phyloP scores from a whole-genome alignment of 2,888 invertebrate species.

The Oxyteleia sp. region DNA sequence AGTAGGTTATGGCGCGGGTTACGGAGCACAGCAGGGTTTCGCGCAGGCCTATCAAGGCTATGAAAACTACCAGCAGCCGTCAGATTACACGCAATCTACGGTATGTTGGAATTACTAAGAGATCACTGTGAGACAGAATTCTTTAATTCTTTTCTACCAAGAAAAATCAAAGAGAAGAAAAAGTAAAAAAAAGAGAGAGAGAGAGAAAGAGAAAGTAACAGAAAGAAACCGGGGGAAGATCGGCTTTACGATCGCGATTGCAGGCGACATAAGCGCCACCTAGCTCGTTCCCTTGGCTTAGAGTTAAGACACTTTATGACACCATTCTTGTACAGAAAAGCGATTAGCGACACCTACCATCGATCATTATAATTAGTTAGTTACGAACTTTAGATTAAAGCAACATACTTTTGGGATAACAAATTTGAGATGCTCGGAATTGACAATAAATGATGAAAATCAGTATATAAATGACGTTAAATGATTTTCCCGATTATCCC shows the following conservation, averaged over 20 bases:
- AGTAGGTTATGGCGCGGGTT: conserved; percentile 81
- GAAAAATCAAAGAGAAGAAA: too few relatives aligned
- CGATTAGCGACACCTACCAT: too few relatives aligned
- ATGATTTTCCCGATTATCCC: conserved; percentile 38
- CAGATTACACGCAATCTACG: conserved; percentile 85
- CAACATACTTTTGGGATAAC: background rate
- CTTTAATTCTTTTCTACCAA: too few relatives aligned
- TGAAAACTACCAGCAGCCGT: conserved; percentile 85
- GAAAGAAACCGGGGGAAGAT: background rate
- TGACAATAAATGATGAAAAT: conserved; percentile 35
- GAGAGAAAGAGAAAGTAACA: background rate
- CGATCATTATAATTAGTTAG: too few relatives aligned
- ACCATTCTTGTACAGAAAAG: too few relatives aligned
- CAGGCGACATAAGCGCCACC: background rate
- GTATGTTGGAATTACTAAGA: conserved; percentile 77
- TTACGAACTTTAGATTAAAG: too few relatives aligned
- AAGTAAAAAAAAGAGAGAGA: too few relatives aligned
- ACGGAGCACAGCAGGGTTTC: conserved; percentile 84
- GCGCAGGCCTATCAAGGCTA: conserved; percentile 85
- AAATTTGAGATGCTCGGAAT: background rate
- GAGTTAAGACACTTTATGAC: too few relatives aligned
- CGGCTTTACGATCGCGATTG: background rate
- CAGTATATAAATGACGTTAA: conserved; percentile 22
- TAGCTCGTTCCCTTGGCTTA: background rate
- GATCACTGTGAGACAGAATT: background rate